Evolutionary conservation across 1,140 invertebrate species (phyloP).

Genomic region (Pteromalus puparum): DNA sequence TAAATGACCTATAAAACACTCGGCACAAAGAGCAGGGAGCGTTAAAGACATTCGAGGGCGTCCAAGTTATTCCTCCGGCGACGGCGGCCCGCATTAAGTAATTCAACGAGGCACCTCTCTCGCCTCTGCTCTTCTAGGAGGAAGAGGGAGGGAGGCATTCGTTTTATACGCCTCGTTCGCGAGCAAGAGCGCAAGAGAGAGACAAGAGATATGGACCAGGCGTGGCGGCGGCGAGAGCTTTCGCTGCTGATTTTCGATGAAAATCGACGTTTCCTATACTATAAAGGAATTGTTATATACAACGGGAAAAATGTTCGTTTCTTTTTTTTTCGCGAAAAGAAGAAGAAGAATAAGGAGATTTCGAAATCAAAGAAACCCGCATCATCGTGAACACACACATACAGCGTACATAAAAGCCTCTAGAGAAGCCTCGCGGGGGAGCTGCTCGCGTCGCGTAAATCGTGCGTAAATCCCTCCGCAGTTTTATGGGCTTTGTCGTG

Average conservation of each 20-base stretch:
- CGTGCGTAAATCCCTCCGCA: conserved; percentile 48
- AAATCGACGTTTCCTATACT: not conserved
- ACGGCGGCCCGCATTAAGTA: conserved; percentile 29
- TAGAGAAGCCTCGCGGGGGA: not conserved
- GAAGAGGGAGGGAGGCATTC: not conserved
- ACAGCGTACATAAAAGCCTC: not conserved
- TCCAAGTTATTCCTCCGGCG: conserved; percentile 29
- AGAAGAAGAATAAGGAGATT: not conserved
- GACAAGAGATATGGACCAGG: conserved; percentile 9
- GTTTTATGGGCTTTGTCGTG: conserved; percentile 49
- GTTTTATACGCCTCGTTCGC: conserved; percentile 15
- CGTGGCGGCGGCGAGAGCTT: not conserved
- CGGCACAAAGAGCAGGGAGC: conserved; percentile 32
- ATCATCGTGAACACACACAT: not conserved
- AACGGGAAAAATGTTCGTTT: not conserved
- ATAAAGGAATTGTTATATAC: not conserved
- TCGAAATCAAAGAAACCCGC: no score
- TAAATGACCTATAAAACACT: conserved; percentile 47
- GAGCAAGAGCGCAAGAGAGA: no score
- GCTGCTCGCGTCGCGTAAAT: conserved; percentile 24
- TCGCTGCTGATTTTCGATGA: not conserved
- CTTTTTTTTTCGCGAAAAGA: no score
- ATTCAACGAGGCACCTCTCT: conserved; percentile 24
- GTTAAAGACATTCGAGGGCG: conserved; percentile 41
- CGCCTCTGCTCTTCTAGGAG: not conserved